These are phyloP conservation scores for Acromyrmex heyeri DNA, from an alignment of 1,140 invertebrate species.

Conservation along the genomic window DNA sequence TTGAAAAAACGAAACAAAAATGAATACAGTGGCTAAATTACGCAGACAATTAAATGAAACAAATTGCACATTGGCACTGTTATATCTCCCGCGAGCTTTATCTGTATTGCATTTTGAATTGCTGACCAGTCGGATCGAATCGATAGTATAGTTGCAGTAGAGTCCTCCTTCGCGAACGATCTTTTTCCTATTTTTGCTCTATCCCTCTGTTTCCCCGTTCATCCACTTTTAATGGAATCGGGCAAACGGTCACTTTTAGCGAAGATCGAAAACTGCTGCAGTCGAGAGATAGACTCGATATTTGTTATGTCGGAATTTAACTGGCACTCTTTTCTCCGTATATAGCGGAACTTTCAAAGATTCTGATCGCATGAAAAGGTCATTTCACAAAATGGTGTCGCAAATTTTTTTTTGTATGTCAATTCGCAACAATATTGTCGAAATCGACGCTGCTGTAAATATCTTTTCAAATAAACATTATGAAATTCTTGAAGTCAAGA, in stretches of 20 bases:
- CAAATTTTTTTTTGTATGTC: not conserved
- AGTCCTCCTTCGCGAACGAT: conserved; percentile 17
- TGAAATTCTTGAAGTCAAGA: not conserved
- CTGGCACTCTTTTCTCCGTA: not conserved
- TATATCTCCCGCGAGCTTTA: conserved; percentile 6
- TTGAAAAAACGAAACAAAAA: conserved; percentile 15
- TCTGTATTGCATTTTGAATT: conserved; percentile 24
- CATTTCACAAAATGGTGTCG: not conserved
- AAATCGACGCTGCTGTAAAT: not conserved
- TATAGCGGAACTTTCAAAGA: conserved; percentile 20
- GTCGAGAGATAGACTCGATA: conserved; percentile 29
- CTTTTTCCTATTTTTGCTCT: conserved; percentile 35
- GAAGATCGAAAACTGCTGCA: conserved; percentile 62
- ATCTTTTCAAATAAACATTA: not conserved
- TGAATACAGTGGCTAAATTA: conserved; percentile 2
- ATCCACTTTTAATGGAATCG: conserved; percentile 63
- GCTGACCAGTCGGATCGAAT: conserved; percentile 14
- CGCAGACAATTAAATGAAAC: conserved; percentile 25
- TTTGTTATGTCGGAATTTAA: conserved; percentile 35
- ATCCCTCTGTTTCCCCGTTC: conserved; percentile 32
- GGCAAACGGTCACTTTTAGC: conserved; percentile 59
- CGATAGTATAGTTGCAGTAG: not conserved
- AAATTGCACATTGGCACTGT: conserved; percentile 18
- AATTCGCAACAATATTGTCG: not conserved
- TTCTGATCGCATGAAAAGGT: not conserved